Base-by-base conservation (phyloP, 2,888 invertebrate species). In the Physocephala rufipes region DNA sequence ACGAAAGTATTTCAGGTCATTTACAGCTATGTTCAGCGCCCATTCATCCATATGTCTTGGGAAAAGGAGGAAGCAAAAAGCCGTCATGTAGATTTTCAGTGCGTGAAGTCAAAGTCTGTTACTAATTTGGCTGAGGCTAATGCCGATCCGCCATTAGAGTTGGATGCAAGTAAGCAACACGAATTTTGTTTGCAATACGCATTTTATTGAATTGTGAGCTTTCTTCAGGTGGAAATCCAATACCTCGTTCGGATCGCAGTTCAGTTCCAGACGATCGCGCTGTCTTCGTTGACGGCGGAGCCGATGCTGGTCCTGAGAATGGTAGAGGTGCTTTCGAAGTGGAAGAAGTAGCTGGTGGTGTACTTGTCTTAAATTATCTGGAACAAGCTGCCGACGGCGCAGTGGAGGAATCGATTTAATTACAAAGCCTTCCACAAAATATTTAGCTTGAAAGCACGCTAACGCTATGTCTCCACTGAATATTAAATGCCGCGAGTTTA, bases 31-130 rank as follows among this genome's bases (percentile, higher is more conserved):
- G 99, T 99, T 0, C 99, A 99, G 84, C 89, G 99, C 0, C 99
- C 99, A 0, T 99, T 99, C 86, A 95, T 99, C 68, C 97, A 98
- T 83, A 86, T 86, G 87, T 86, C 86, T 0, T 99, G 99, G 99
- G 99, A 99, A 85, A 99, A 99, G 81, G 99, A 99, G 82, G 99
- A 99, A 82, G 99, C 98, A 0, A 97, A 98, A 83, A 97, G 96
- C 82, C 91, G 99, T 0, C 99, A 99, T 84, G 99, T 99, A 0
- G 99, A 99, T 86, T 99, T 99, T 82, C 96, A 99, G 87, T 99
- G 98, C 84, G 97, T 99, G 70, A 98, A 97, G 86, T 97, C 96
- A 2, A 98, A 99, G 84, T 97, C 97, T 0, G 97, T 98, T 36
- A 98, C 97, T 13, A 98, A 99, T 87, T 87, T 99, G 74, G 96